Evolutionary conservation across 35 echinoderm and acorn worm species (phyloP).

Genomic region (Chiridota heheva): DNA sequence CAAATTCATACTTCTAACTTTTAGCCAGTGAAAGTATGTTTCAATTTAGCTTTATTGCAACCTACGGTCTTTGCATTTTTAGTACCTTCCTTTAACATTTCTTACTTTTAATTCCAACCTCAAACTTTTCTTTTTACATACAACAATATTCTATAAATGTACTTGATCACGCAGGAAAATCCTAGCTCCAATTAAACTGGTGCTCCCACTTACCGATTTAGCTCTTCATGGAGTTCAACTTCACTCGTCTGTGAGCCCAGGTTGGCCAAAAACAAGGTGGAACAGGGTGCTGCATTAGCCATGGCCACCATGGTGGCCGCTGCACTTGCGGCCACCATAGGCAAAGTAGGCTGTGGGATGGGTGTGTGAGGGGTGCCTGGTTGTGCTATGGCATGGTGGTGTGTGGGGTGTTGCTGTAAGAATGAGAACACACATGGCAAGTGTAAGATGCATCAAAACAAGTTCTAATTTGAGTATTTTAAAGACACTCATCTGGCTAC

Average conservation of each 20-base stretch:
- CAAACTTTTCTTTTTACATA: no score
- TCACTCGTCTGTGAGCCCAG: constrained; percentile 92
- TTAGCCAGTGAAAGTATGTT: no score
- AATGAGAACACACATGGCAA: constrained; percentile 59
- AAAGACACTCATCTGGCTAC: no score
- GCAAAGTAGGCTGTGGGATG: constrained; percentile 95
- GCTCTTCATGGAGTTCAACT: constrained; percentile 85
- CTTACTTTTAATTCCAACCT: no score
- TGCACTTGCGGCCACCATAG: constrained; percentile 76
- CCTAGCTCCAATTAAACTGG: neutral
- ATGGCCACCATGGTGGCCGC: constrained; percentile 88
- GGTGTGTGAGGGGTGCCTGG: constrained; percentile 87
- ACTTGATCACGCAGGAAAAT: no score
- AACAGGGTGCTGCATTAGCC: constrained; percentile 89
- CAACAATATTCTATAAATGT: no score
- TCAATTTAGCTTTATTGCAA: no score
- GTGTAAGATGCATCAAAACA: constrained; percentile 52
- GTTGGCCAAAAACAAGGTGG: constrained; percentile 98
- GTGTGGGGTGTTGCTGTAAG: constrained; percentile 97
- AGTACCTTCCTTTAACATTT: no score
- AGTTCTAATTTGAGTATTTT: constrained; percentile 41
- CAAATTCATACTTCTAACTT: no score
- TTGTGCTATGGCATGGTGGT: constrained; percentile 95
- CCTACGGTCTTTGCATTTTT: no score
- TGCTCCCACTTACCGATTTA: constrained; percentile 88